These are phyloP conservation scores for Aptenodytes patagonicus DNA, from an alignment of 2,113 vertebrate genomes.

Conservation along the genomic window DNA sequence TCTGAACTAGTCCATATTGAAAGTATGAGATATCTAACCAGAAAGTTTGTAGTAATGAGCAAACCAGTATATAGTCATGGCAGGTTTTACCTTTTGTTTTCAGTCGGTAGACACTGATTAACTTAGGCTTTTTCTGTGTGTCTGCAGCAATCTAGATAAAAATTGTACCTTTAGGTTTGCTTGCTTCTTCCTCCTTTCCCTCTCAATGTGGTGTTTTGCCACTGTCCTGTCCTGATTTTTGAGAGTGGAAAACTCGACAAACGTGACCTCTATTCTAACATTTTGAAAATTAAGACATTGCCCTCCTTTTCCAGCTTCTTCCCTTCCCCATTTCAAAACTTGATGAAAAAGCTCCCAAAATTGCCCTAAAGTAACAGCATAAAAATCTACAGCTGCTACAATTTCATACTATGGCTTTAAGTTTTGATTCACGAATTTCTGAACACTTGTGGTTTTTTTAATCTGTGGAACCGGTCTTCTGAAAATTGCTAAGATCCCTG, in stretches of 20 bases:
- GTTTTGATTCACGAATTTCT: neutral
- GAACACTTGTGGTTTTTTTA: neutral
- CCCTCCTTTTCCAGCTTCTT: neutral
- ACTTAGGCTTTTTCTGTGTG: neutral
- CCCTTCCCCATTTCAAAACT: neutral
- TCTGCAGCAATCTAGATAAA: neutral
- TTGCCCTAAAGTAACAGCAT: neutral
- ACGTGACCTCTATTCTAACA: neutral
- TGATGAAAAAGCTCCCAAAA: neutral
- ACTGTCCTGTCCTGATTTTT: neutral
- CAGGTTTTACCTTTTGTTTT: neutral
- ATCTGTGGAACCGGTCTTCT: neutral
- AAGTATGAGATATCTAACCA: neutral
- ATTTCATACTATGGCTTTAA: neutral
- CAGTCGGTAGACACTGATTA: neutral
- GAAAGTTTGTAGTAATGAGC: neutral
- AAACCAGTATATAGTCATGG: neutral
- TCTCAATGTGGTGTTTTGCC: neutral
- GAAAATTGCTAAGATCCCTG: neutral
- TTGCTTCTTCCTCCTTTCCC: neutral
- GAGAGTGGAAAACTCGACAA: neutral
- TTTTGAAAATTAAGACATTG: neutral
- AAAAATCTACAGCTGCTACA: neutral
- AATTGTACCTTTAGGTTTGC: neutral
- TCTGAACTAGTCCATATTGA: neutral